phyloP scores from a whole-genome alignment of 1,140 invertebrate species.

The Hormaphis cornu region DNA sequence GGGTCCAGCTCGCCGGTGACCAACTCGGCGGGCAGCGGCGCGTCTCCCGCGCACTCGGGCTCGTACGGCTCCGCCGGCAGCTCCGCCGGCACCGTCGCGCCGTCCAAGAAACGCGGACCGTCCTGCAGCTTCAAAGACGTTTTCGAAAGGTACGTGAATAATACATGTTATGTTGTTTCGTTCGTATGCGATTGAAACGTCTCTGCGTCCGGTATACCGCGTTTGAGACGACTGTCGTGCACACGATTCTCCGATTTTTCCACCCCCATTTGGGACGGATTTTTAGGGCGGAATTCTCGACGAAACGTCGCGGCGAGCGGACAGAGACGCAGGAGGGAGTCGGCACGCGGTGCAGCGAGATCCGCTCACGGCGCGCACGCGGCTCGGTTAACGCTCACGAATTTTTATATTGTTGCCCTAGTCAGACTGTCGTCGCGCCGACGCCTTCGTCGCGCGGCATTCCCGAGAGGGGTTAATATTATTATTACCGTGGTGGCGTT shows the following conservation, averaged over 20 bases:
- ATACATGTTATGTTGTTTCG: background rate
- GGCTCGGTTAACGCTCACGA: too few species aligned
- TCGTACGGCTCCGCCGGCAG: conserved; percentile 50
- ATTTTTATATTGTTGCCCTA: conserved; percentile 18
- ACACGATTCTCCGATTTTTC: background rate
- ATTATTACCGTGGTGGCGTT: too few species aligned
- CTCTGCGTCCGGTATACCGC: background rate
- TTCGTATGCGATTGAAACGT: background rate
- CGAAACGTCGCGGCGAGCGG: too few species aligned
- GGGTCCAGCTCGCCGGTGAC: conserved; percentile 53
- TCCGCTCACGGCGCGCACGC: too few species aligned
- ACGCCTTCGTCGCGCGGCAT: too few species aligned
- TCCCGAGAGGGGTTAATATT: too few species aligned
- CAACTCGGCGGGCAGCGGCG: conserved; percentile 50
- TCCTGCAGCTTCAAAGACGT: conserved; percentile 57
- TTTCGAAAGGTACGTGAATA: conserved; percentile 57
- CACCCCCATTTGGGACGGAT: background rate
- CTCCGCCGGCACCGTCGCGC: conserved; percentile 50
- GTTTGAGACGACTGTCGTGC: background rate
- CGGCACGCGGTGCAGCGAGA: too few species aligned
- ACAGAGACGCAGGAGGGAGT: too few species aligned
- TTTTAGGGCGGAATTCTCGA: background rate
- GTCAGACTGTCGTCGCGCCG: background rate
- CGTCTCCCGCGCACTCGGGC: conserved; percentile 57
- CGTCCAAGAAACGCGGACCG: conserved; percentile 37